Conservation (phyloP, 2,113 vertebrate species). For the Callionymus lyra region DNA sequence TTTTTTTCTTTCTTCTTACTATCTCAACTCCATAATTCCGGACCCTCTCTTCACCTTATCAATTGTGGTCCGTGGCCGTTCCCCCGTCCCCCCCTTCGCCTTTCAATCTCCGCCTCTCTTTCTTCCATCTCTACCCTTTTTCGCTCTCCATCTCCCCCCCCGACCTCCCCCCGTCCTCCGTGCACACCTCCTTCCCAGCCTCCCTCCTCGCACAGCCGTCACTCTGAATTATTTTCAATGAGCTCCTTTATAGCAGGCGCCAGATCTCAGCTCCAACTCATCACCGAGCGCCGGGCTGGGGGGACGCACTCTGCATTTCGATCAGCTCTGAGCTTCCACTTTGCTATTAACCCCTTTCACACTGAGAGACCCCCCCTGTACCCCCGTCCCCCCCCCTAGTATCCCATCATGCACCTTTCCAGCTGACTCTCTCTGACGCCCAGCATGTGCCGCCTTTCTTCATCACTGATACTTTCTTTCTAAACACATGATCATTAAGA, state of each 20-base stretch:
- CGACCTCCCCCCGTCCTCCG: conserved; percentile 16
- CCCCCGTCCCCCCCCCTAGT: conserved; percentile 7
- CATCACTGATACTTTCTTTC: no score
- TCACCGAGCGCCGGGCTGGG: conserved; percentile 76
- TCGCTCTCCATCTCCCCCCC: conserved; percentile 42
- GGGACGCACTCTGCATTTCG: conserved; percentile 77
- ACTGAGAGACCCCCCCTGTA: conserved; percentile 38
- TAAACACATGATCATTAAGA: no score
- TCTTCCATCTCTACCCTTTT: conserved; percentile 46
- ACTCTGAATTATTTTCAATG: conserved; percentile 94
- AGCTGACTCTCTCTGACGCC: no score
- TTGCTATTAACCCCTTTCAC: conserved; percentile 87
- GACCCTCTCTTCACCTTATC: conserved; percentile 37
- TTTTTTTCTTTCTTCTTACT: conserved; percentile 16
- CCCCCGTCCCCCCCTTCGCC: conserved; percentile 18
- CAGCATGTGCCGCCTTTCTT: no score
- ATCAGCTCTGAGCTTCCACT: conserved; percentile 77
- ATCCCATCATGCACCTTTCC: conserved; percentile 2
- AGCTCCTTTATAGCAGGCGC: conserved; percentile 85
- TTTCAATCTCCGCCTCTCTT: conserved; percentile 34
- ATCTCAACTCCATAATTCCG: conserved; percentile 28
- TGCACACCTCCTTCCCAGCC: conserved; percentile 37
- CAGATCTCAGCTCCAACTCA: conserved; percentile 88
- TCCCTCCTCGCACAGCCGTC: conserved; percentile 78
- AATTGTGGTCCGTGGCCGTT: conserved; percentile 14